Percentiles rank a stretch among this genome's conserved stretches.
phyloP scores from a whole-genome alignment of 2,113 vertebrate genomes.

The Dromaius novaehollandiae region DNA sequence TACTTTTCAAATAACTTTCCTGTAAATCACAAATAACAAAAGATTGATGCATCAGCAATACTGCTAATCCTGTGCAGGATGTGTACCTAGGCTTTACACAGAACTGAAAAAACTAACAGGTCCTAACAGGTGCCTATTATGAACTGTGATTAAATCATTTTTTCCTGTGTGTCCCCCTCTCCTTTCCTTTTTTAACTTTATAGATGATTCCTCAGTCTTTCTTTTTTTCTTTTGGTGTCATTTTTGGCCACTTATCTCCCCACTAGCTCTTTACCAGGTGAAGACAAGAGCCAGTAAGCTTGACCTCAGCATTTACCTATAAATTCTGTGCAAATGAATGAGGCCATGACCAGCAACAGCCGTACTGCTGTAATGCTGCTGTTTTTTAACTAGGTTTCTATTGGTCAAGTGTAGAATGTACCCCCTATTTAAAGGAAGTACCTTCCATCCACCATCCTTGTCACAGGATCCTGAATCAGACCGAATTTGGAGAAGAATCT shows the following conservation, averaged over 20 bases:
- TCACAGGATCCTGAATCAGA: not conserved
- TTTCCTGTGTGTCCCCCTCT: not conserved
- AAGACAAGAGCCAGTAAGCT: not conserved
- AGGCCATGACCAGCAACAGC: not conserved
- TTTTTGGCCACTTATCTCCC: not conserved
- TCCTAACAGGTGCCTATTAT: no score
- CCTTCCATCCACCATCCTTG: not conserved
- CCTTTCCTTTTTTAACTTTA: not conserved
- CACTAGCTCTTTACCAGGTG: not conserved
- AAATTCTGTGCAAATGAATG: not conserved
- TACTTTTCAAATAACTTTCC: conserved; percentile 8
- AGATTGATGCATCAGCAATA: not conserved
- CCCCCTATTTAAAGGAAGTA: not conserved
- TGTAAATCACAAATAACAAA: not conserved
- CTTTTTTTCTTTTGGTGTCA: not conserved
- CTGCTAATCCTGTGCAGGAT: not conserved
- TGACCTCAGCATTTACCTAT: not conserved
- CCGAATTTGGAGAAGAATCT: not conserved
- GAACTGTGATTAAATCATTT: not conserved
- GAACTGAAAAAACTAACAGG: not conserved
- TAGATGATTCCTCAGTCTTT: not conserved
- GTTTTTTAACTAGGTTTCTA: not conserved
- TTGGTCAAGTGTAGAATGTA: not conserved
- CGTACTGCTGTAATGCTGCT: not conserved
- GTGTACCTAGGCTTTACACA: not conserved